Percentiles rank a stretch among this genome's conserved stretches.
These are phyloP conservation scores for Drosophila funebris DNA, from an alignment of 1,140 invertebrate species.

Conservation along the genomic window DNA sequence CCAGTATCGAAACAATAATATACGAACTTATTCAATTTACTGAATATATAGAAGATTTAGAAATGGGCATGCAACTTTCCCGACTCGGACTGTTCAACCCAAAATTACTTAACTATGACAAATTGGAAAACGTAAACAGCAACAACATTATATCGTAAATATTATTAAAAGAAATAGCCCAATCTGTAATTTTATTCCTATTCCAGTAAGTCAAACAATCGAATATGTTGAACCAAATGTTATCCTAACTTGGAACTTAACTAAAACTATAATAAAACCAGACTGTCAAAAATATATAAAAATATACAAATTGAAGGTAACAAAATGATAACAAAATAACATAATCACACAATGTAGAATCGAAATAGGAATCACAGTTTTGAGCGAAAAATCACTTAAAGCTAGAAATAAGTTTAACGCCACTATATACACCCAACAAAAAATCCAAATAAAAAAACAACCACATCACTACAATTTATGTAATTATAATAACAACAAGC, in stretches of 20 bases:
- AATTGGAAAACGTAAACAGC: neutral
- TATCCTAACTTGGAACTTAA: neutral
- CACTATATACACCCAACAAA: neutral
- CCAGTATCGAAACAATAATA: neutral
- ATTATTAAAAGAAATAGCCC: neutral
- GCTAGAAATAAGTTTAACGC: neutral
- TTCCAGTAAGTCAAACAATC: neutral
- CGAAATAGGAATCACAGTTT: neutral
- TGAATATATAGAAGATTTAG: conserved; percentile 10
- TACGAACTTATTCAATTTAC: neutral
- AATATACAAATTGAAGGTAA: neutral
- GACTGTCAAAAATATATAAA: neutral
- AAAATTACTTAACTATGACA: conserved; percentile 3
- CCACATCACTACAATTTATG: no score
- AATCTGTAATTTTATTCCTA: neutral
- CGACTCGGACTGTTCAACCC: neutral
- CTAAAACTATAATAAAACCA: neutral
- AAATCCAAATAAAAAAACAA: conserved; percentile 1
- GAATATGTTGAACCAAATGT: conserved; percentile 2
- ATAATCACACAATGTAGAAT: neutral
- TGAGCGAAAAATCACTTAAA: neutral
- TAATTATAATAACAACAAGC: no score
- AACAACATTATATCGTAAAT: conserved; percentile 12
- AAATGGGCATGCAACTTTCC: neutral
- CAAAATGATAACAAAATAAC: neutral